phyloP scores from a whole-genome alignment of 1,140 invertebrate species.

The Stegodyphus dumicola region DNA sequence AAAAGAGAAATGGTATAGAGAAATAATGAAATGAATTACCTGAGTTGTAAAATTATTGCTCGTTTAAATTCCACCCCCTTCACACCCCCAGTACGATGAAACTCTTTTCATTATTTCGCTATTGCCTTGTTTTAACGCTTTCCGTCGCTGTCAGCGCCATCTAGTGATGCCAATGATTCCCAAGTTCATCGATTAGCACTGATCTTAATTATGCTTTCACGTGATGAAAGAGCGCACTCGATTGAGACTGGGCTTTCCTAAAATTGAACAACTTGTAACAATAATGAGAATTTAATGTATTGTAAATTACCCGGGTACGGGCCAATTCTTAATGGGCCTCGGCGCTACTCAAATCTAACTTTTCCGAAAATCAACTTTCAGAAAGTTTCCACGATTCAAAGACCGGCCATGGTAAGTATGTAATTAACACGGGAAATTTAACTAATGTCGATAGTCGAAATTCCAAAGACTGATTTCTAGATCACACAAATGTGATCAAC shows the following conservation, averaged over 20 bases:
- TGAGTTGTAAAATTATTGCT: no score
- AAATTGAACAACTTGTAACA: conserved; percentile 42
- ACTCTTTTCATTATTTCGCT: conserved; percentile 4
- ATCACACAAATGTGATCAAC: not conserved
- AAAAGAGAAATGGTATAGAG: no score
- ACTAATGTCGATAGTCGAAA: not conserved
- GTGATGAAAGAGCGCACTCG: conserved; percentile 32
- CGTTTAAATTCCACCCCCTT: no score
- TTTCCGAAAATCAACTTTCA: not conserved
- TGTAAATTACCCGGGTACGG: conserved; percentile 32
- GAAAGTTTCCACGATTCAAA: not conserved
- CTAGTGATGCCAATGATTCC: conserved; percentile 24
- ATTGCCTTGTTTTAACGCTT: not conserved
- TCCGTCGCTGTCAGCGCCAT: not conserved
- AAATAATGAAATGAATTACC: no score
- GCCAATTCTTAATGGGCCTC: conserved; percentile 11
- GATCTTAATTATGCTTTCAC: conserved; percentile 49
- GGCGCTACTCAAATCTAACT: conserved; percentile 11
- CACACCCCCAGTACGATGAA: not conserved
- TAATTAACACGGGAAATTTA: conserved; percentile 11
- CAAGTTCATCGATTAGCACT: conserved; percentile 19
- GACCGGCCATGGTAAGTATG: not conserved
- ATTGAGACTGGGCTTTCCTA: conserved; percentile 33
- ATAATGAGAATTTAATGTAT: conserved; percentile 51
- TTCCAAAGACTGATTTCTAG: not conserved